Evolutionary conservation across 2,797 vertebrate genomes (phyloP), one percentile per base, ranked within the genome.

Genomic region (Petrocephalus sullivani): DNA sequence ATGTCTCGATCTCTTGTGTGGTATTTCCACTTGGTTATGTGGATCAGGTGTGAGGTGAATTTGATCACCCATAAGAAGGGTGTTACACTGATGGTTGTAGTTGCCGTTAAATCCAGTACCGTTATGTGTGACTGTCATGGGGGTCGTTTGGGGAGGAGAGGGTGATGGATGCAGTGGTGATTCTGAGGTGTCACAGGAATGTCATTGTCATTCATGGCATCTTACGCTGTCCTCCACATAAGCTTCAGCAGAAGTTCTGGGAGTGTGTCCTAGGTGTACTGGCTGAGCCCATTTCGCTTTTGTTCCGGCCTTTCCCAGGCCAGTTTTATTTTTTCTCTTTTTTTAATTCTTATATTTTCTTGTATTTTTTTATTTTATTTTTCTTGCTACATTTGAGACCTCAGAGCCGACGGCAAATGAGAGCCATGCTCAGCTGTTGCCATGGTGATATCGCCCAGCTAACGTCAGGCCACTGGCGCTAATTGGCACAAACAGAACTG

Each of bases 361-460:
- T 41, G n/a, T 64, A 14, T n/a, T 10, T 33, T 51, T 14, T 5
- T 21, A 54, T 41, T 49, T 1, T 16, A 2, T n/a, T 23, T 61
- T 81, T 64, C 4, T 46, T 46, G 46, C 14, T 41, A 81, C 58
- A 58, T 67, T 19, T 5, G 81, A 88, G 56, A 61, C 16, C 81
- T 19, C 6, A 14, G 23, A 19, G 49, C n/a, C 54, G 60, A 86
- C 8, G 61, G 61, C 28, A 67, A 71, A 88, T 53, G 53, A 86
- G 53, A 91, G 92, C 90, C 92, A 92, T 92, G 92, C 91, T 90
- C 92, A 91, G 93, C 91, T 88, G 94, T 95, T 93, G 90, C 94
- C 92, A 93, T 93, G 89, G 93, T 91, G 93, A 95, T 93, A 86
- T 51, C 90, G 91, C 91, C 92, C 93, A 92, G 91, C 93, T 92